Percentiles rank a stretch among this genome's conserved stretches.
Conservation (phyloP, 2,888 invertebrate species). For the Diogma glabrata region DNA sequence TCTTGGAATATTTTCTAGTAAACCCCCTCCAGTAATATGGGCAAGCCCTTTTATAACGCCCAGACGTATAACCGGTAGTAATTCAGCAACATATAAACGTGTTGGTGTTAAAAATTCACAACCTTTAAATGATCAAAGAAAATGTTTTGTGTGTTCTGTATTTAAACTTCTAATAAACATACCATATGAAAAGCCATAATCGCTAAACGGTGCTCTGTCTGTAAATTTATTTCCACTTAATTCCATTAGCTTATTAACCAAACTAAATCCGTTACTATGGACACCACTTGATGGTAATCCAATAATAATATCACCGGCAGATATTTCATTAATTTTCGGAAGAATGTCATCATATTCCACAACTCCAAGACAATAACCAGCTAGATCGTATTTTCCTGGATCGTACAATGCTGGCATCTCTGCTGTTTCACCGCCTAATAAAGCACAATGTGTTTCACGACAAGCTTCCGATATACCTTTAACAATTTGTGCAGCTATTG, state of each 20-base stretch:
- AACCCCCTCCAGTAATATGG: slow-evolving; percentile 90
- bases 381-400: slow-evolving; percentile 82
- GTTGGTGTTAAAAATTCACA: slow-evolving; percentile 78
- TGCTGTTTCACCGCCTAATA: slow-evolving; percentile 90
- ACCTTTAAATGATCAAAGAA: slow-evolving; percentile 36
- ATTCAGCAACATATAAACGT: slow-evolving; percentile 67
- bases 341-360: slow-evolving; percentile 63
- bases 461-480: slow-evolving; percentile 85
- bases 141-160: slow-evolving; percentile 13
- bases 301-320: slow-evolving; percentile 66
- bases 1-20: slow-evolving; percentile 78
- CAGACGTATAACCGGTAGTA: slow-evolving; percentile 59
- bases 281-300: slow-evolving; percentile 83
- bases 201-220: slow-evolving; percentile 46
- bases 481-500: slow-evolving; percentile 65
- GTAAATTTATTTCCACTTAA: slow-evolving; percentile 49
- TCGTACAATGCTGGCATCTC: slow-evolving; percentile 95
- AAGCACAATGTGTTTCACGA: slow-evolving; percentile 68
- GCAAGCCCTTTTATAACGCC: slow-evolving; percentile 74
- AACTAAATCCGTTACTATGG: slow-evolving; percentile 91
- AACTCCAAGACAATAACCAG: slow-evolving; percentile 91
- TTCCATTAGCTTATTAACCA: slow-evolving; percentile 69
- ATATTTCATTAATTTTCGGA: slow-evolving; percentile 55
- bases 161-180: slow-evolving; percentile 17
- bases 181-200: slow-evolving; percentile 47